Conservation (phyloP, 2,888 invertebrate species). For the Leucoptera coffeella region DNA sequence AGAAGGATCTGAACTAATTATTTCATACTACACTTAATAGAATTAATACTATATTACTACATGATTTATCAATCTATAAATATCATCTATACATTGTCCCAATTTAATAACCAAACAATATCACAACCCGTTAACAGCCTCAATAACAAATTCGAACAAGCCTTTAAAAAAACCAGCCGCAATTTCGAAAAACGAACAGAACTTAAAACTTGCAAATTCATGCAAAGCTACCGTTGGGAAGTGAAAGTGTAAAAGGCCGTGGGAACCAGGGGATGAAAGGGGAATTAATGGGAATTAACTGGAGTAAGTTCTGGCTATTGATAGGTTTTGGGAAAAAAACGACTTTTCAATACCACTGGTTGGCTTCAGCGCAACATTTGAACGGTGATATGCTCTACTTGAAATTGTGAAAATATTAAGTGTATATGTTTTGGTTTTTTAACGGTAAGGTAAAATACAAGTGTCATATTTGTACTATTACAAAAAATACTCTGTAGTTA, state of each 20-base stretch:
- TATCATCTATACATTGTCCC: too few relatives aligned
- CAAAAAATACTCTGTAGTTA: too few relatives aligned
- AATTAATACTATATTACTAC: too few relatives aligned
- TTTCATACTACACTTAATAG: too few relatives aligned
- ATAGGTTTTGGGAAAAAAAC: conserved; percentile 25
- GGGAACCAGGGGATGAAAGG: conserved; percentile 1
- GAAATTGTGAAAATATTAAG: background rate
- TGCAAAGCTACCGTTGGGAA: conserved; percentile 1
- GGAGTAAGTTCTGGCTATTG: conserved; percentile 18
- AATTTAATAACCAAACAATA: too few relatives aligned
- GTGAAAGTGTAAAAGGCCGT: background rate
- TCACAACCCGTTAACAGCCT: too few relatives aligned
- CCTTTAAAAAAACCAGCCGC: conserved; percentile 3
- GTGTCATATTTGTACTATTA: too few relatives aligned
- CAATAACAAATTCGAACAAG: conserved; percentile 1
- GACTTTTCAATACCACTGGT: conserved; percentile 14
- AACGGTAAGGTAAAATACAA: background rate
- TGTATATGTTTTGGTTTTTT: background rate
- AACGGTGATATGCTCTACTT: background rate
- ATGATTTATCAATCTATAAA: too few relatives aligned
- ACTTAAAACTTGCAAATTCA: conserved; percentile 4
- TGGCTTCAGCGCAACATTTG: background rate
- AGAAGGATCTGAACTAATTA: too few relatives aligned
- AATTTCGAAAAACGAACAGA: too few relatives aligned
- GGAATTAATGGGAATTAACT: background rate